phyloP scores from a whole-genome alignment of 1,140 invertebrate genomes.

The Nasonia giraulti region DNA sequence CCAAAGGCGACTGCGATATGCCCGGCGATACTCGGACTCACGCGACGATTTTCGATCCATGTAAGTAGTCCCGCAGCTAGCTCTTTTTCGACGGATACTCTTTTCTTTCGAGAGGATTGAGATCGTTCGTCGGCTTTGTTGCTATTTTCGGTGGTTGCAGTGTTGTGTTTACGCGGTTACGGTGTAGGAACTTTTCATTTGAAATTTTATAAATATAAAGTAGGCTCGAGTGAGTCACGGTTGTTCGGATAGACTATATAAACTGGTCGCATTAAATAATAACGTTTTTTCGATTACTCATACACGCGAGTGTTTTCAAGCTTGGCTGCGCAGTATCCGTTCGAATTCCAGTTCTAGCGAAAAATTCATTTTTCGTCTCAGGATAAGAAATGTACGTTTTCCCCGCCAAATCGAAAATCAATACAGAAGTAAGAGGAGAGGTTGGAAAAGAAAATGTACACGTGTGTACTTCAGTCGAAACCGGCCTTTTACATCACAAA shows the following conservation, averaged over 20 bases:
- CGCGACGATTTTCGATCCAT: slow-evolving; percentile 24
- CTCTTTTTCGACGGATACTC: neutral
- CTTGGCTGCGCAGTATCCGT: neutral
- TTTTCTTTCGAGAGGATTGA: too few relatives aligned
- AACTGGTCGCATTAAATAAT: too few relatives aligned
- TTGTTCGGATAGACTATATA: too few relatives aligned
- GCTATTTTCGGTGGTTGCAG: too few relatives aligned
- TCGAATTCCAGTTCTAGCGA: neutral
- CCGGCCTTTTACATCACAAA: neutral
- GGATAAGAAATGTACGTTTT: neutral
- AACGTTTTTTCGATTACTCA: too few relatives aligned
- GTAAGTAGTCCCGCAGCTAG: slow-evolving; percentile 1
- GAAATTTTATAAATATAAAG: too few relatives aligned
- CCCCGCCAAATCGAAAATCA: neutral
- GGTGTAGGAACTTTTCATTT: too few relatives aligned
- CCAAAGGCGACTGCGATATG: neutral
- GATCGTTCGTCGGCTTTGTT: neutral
- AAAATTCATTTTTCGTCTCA: neutral
- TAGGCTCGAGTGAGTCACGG: too few relatives aligned
- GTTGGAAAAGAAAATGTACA: neutral
- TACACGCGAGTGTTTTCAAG: neutral
- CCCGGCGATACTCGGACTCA: neutral
- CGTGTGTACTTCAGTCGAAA: neutral
- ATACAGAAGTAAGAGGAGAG: neutral
- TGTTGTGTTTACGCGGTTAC: too few relatives aligned